Percentiles rank a stretch among this genome's conserved stretches.
Evolutionary conservation across 2,888 invertebrate genomes (phyloP).

Genomic region (Phragmatobia fuliginosa): DNA sequence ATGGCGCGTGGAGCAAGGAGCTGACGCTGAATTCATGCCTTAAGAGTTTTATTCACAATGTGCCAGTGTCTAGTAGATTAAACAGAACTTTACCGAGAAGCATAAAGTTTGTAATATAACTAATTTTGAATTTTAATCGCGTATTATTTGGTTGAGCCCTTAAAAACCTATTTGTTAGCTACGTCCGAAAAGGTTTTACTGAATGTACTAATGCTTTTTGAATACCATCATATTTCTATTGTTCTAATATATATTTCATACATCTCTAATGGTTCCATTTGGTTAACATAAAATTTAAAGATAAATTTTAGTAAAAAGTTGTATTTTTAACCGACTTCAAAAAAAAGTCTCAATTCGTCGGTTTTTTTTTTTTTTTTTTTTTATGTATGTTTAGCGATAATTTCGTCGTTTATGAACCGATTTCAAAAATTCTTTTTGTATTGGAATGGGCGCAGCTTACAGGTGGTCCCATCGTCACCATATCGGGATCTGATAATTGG

Average conservation of each 20-base stretch:
- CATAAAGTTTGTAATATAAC: conserved; percentile 46
- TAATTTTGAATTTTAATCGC: conserved; percentile 54
- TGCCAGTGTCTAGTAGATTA: conserved; percentile 53
- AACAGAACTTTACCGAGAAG: conserved; percentile 44
- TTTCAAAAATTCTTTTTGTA: too few species aligned
- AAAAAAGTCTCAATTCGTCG: too few species aligned
- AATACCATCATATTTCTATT: conserved; percentile 13
- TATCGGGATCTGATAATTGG: too few species aligned
- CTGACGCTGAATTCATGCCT: conserved; percentile 43
- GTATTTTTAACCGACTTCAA: background rate
- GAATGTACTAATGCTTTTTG: conserved; percentile 35
- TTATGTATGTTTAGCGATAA: too few species aligned
- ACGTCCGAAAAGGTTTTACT: conserved; percentile 32
- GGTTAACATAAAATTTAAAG: too few species aligned
- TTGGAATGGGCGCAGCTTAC: too few species aligned
- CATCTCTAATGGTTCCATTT: background rate
- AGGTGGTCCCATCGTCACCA: too few species aligned
- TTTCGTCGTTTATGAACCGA: too few species aligned
- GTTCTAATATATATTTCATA: conserved; percentile 2
- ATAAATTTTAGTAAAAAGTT: background rate
- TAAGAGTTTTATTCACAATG: conserved; percentile 51
- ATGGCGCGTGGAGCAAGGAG: conserved; percentile 33
- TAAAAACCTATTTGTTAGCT: conserved; percentile 46
- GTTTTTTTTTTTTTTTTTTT: too few species aligned
- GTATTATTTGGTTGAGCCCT: conserved; percentile 39